These are phyloP conservation scores for Papilio elwesi DNA, from an alignment of 2,888 invertebrate genomes.

Conservation along the genomic window DNA sequence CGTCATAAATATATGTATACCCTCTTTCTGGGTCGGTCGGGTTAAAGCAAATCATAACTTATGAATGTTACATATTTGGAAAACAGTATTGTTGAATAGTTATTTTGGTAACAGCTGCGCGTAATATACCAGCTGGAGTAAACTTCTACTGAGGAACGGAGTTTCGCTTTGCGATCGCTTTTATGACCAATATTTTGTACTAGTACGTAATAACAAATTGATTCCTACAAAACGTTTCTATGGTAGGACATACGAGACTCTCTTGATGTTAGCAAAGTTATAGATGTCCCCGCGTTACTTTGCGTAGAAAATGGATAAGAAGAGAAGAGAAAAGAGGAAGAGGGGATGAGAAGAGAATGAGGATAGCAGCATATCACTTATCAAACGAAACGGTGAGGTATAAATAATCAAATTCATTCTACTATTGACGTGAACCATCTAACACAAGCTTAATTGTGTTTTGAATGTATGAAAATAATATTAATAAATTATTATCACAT, in stretches of 20 bases:
- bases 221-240: not conserved
- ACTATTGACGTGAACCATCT: no score
- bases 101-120: slow-evolving; percentile 3
- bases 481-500: no score
- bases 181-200: not conserved
- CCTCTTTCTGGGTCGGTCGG: not conserved
- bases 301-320: no score
- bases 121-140: not conserved
- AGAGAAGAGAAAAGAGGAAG: no score
- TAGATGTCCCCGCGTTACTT: no score
- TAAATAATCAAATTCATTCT: no score
- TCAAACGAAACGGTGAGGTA: no score
- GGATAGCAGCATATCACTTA: no score
- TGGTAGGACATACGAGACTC: not conserved
- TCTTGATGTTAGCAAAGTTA: not conserved
- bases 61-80: not conserved
- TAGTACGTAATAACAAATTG: not conserved
- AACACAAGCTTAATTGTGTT: no score
- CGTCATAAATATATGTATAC: no score
- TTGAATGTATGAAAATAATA: no score
- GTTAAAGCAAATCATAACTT: not conserved
- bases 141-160: not conserved
- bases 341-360: no score
- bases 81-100: not conserved
- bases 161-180: slow-evolving; percentile 12